Conservation (phyloP, 92 coral and sea anemone species). For the Anthopleura xanthogrammica region DNA sequence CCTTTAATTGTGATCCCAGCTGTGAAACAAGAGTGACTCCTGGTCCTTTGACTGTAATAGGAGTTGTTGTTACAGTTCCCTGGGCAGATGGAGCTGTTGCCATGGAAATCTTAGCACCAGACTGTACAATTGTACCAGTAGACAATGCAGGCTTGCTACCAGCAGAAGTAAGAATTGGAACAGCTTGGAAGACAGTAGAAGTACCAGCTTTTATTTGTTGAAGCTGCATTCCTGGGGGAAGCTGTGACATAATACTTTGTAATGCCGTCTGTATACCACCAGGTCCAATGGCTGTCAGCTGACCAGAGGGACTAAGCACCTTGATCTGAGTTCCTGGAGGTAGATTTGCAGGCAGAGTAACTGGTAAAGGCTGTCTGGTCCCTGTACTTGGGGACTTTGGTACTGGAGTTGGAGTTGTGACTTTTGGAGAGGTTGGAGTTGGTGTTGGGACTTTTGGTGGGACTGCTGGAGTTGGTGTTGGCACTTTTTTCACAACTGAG, state of each 20-base stretch:
- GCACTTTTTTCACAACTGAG: constrained; percentile 16
- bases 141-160: constrained; percentile 21
- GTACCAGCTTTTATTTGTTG: constrained; percentile 57
- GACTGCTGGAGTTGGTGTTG: background rate
- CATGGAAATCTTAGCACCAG: constrained; percentile 2
- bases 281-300: constrained; percentile 82
- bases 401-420: background rate
- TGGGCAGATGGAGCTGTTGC: constrained; percentile 20
- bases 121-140: constrained; percentile 24
- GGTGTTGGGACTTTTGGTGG: constrained; percentile 1
- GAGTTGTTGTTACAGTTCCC: constrained; percentile 15
- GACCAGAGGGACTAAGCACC: constrained; percentile 78
- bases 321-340: constrained; percentile 87
- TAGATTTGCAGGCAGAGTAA: constrained; percentile 63
- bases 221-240: constrained; percentile 61
- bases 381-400: constrained; percentile 12
- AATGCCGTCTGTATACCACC: constrained; percentile 82
- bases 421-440: too few species aligned
- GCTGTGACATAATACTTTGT: constrained; percentile 68
- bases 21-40: constrained; percentile 42
- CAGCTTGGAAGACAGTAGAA: constrained; percentile 47
- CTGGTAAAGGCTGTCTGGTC: constrained; percentile 66
- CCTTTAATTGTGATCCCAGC: constrained; percentile 32
- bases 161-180: constrained; percentile 29
- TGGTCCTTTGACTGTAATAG: constrained; percentile 20